Conservation (phyloP, 2,888 invertebrate genomes). For the Hypena proboscidalis region DNA sequence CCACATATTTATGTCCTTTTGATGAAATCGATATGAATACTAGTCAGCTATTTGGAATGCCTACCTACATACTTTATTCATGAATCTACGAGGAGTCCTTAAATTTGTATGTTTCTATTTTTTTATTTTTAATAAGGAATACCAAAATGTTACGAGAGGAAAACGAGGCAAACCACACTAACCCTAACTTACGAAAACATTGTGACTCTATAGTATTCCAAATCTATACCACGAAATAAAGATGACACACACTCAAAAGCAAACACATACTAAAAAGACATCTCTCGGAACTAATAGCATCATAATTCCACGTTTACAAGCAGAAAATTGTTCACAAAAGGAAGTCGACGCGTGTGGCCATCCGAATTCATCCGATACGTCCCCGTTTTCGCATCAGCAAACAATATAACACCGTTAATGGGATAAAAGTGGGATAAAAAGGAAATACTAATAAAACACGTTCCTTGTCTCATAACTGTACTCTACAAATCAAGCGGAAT, state of each 20-base stretch:
- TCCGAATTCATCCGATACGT: constrained; percentile 12
- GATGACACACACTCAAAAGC: too few relatives aligned
- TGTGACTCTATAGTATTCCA: too few relatives aligned
- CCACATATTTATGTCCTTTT: background rate
- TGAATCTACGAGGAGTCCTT: too few relatives aligned
- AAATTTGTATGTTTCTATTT: too few relatives aligned
- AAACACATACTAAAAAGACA: background rate
- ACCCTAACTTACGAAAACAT: too few relatives aligned
- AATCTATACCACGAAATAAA: too few relatives aligned
- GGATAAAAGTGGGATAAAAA: constrained; percentile 33
- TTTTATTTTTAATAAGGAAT: too few relatives aligned
- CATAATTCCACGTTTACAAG: background rate
- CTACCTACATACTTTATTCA: too few relatives aligned
- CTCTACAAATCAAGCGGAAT: constrained; percentile 22
- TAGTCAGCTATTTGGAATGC: too few relatives aligned
- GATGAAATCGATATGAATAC: too few relatives aligned
- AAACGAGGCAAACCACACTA: too few relatives aligned
- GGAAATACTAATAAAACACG: constrained; percentile 33
- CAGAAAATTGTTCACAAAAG: constrained; percentile 10
- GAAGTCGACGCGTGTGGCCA: constrained; percentile 14
- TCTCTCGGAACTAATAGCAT: background rate
- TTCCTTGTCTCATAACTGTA: constrained; percentile 28
- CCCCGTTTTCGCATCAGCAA: constrained; percentile 29
- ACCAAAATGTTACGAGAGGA: too few relatives aligned
- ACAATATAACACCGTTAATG: constrained; percentile 30